Conservation (phyloP, 2,888 invertebrate genomes). For the Macaria notata region DNA sequence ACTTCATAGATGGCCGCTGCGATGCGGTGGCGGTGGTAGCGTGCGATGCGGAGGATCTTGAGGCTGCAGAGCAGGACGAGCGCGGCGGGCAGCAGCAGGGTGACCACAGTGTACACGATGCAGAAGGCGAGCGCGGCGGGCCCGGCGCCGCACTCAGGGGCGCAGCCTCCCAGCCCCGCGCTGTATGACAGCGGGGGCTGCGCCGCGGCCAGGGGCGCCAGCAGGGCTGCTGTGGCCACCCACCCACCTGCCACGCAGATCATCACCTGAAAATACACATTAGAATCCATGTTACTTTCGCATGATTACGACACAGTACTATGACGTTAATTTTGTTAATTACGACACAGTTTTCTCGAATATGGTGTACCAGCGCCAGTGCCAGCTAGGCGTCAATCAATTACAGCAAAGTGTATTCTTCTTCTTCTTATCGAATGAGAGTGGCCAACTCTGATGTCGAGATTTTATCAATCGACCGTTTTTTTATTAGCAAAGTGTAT, state of each 20-base stretch:
- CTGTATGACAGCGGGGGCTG: constrained; percentile 71
- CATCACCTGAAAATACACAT: constrained; percentile 80
- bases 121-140: constrained; percentile 85
- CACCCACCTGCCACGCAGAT: constrained; percentile 86
- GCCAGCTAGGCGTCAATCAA: too few relatives aligned
- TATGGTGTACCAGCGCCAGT: too few relatives aligned
- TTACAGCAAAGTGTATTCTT: too few relatives aligned
- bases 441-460: too few relatives aligned
- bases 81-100: constrained; percentile 85
- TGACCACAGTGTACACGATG: constrained; percentile 84
- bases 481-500: not conserved
- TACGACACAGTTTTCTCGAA: too few relatives aligned
- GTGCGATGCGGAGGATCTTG: constrained; percentile 85
- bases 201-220: constrained; percentile 84
- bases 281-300: too few relatives aligned
- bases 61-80: constrained; percentile 88
- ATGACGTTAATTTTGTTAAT: too few relatives aligned
- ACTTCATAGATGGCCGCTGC: constrained; percentile 93
- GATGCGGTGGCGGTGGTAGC: constrained; percentile 91
- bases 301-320: too few relatives aligned
- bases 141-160: constrained; percentile 85
- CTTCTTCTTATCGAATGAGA: too few relatives aligned
- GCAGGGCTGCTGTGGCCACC: constrained; percentile 83
- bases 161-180: constrained; percentile 83
- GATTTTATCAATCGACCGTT: too few relatives aligned